Percentiles rank a stretch among this genome's conserved stretches.
Conservation (phyloP, 2,113 vertebrate species). For the Hydrolagus affinis region DNA sequence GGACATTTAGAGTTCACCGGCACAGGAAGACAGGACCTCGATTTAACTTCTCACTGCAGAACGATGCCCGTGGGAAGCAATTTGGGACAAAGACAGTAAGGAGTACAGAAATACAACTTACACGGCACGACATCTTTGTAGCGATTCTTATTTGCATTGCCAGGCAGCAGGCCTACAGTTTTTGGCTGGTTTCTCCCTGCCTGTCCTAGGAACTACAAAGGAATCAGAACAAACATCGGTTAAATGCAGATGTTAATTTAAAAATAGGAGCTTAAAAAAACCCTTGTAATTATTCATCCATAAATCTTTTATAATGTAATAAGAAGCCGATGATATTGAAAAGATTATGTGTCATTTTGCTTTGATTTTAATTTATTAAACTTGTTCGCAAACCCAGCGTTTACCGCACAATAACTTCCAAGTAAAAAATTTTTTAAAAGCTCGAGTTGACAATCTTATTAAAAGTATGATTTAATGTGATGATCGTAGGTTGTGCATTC, state of each 20-base stretch:
- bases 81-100: neutral
- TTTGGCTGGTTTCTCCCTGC: neutral
- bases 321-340: neutral
- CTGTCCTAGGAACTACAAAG: neutral
- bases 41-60: neutral
- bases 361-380: neutral
- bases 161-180: neutral
- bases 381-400: neutral
- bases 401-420: neutral
- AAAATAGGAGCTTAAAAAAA: neutral
- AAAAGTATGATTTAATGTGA: neutral
- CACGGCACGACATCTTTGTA: neutral
- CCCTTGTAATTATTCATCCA: neutral
- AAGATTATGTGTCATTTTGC: neutral
- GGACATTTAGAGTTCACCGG: no score
- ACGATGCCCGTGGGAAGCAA: neutral
- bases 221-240: neutral
- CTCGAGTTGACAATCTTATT: neutral
- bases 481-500: neutral
- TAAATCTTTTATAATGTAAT: neutral
- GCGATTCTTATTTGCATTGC: neutral
- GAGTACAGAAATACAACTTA: neutral
- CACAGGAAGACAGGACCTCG: no score
- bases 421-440: neutral
- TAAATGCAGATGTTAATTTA: no score